Conservation (phyloP, 2,113 vertebrate species). For the Tyrannus savana region DNA sequence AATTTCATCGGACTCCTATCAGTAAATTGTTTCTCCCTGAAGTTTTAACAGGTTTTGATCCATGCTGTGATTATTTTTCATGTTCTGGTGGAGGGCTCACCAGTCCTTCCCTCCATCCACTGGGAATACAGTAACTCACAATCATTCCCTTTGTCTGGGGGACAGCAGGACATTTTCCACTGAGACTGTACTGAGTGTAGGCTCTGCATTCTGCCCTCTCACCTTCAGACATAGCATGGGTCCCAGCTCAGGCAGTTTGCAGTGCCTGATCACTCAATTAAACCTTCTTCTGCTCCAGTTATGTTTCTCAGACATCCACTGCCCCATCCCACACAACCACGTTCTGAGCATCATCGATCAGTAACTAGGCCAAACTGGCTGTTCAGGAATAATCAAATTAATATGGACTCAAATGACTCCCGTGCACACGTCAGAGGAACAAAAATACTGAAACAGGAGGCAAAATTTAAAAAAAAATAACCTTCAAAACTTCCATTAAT, state of each 20-base stretch:
- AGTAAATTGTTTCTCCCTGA: fast-evolving
- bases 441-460: neutral
- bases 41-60: neutral
- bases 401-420: fast-evolving
- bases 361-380: neutral
- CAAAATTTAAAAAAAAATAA: neutral
- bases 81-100: neutral
- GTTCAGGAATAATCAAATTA: neutral
- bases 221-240: fast-evolving
- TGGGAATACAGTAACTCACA: fast-evolving
- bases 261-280: neutral
- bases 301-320: neutral
- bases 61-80: neutral
- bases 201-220: neutral
- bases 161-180: neutral
- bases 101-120: fast-evolving
- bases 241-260: neutral
- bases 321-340: neutral
- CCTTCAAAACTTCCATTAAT: neutral
- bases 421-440: fast-evolving
- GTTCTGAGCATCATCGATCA: fast-evolving
- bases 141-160: fast-evolving
- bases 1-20: too few species aligned
- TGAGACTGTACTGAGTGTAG: fast-evolving
- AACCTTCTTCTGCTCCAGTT: neutral